Base-by-base conservation (phyloP, 1,140 invertebrate species). In the Pentalonia nigronervosa region DNA sequence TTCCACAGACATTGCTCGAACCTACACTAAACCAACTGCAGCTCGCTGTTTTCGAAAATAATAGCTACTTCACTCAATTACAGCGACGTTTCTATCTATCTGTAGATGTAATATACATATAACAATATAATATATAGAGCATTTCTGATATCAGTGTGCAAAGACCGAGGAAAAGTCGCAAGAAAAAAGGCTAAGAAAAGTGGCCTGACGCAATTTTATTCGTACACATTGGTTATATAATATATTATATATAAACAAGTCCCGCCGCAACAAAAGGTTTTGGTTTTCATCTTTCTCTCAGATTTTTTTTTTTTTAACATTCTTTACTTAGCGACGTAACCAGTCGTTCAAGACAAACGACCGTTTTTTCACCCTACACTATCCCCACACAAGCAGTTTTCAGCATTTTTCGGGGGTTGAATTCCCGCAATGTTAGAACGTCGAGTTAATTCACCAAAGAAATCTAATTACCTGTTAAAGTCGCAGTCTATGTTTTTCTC, bases 401-500 rank as follows among this genome's bases (percentile, higher is more conserved):
- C 45, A 25, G 2, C 11, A 21, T 30, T 34, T 67, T 76, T 48
- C 36, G 2, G 34, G 7, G 30, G 50, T 56, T 56, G 20, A 30
- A 30, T 67, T 90, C 23, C 25, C 91, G 81, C 91, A 86, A 93
- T 86, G 47, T 83, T 50, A 34, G 20, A 47, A 11, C 47, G 45
- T 45, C 14, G n/a, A 53, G 81, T 83, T 92, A 92, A 92, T 84
- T 92, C 76, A 84, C 91, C 81, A 84, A 93, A 93, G 91, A 53
- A 93, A 93, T 93, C 91, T 93, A 93, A 93, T 93, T 93, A 93
- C 91, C 91, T 93, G 91, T 93, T 93, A 93, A 93, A 90, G 81
- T 93, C 81, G 11, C 76, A 83, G 81, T 83, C 48, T 84, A 56
- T 67, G 23, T 60, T 45, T 84, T 50, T 91, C 11, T 83, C 81